Evolutionary conservation across 1,140 invertebrate genomes (phyloP), one percentile per base, ranked within the genome.

Genomic region (Apis mellifera): DNA sequence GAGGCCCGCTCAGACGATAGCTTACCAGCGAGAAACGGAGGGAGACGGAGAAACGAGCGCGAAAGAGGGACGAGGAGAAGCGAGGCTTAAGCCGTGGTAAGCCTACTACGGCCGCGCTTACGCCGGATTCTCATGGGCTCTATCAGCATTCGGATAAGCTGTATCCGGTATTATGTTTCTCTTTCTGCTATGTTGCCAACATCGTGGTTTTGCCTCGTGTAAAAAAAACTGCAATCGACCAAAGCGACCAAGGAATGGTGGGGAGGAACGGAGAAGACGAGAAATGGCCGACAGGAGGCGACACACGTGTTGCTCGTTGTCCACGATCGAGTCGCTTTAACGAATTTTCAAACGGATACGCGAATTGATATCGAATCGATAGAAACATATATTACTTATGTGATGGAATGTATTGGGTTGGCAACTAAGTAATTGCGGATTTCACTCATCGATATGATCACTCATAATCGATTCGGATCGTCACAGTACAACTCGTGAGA

Each of bases 91-190:
- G 90, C 88, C 87, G 85, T 71, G 85, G 84, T 91, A 91, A 91
- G 90, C 90, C 84, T 87, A 90, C 87, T 90, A 91, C 76, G 86
- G 84, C 82, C 89, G 86, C 85, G 80, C 88, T 91, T 89, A 91
- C 86, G 85, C 74, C 84, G 89, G 90, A 90, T 91, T 89, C 82
- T 82, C 79, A 50, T 83, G 52, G 76, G 89, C 88, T 89, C 86
- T 89, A 92, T 92, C 91, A 92, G 90, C 90, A 90, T 91, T 90
- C 84, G 90, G 90, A 92, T 92, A 92, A 92, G 86, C 88, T 86
- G 83, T 85, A 84, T 89, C 90, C 85, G 84, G 86, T 90, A 91
- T 92, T 91, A 89, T 89, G 90, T 89, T 89, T 83, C 86, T 86
- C 84, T 88, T 86, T 83, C 89, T 64, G n/a, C n/a, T n/a, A 87